A percentile compares a stretch with the other conserved stretches of the same genome.
Conservation (phyloP, 2,888 invertebrate genomes). For the Orchestes rusci region DNA sequence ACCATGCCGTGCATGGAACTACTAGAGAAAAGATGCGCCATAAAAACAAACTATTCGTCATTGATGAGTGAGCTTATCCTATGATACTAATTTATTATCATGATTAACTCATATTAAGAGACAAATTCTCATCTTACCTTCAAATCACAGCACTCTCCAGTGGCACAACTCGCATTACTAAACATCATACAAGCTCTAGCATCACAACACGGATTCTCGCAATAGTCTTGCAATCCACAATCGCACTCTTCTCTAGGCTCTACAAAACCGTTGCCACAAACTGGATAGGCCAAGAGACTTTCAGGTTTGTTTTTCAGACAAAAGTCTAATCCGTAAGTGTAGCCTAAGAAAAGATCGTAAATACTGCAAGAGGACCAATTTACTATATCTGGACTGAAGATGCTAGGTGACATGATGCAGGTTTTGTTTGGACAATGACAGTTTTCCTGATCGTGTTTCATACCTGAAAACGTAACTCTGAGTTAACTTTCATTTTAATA, state of each 20-base stretch:
- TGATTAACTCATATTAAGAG: no score
- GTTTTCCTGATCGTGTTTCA: slow-evolving; percentile 90
- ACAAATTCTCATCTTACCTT: no score
- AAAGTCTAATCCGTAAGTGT: slow-evolving; percentile 95
- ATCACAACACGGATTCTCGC: slow-evolving; percentile 79
- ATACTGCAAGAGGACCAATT: slow-evolving; percentile 96
- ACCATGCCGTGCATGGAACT: no score
- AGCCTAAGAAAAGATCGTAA: slow-evolving; percentile 80
- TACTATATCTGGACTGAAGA: slow-evolving; percentile 73
- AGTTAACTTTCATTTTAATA: no score
- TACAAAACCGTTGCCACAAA: slow-evolving; percentile 94
- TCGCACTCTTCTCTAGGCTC: slow-evolving; percentile 97
- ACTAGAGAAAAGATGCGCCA: no score
- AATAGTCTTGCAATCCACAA: slow-evolving; percentile 70
- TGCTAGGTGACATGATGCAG: slow-evolving; percentile 96
- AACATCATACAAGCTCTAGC: slow-evolving; percentile 80
- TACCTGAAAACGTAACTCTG: slow-evolving; percentile 43
- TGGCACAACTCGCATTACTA: slow-evolving; percentile 85
- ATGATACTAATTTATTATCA: no score
- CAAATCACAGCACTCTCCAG: slow-evolving; percentile 90
- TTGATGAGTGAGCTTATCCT: no score
- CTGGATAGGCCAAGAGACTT: slow-evolving; percentile 72
- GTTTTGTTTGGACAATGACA: slow-evolving; percentile 78
- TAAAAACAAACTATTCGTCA: no score
- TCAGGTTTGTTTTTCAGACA: slow-evolving; percentile 83